Percentiles rank a stretch among this genome's conserved stretches.
phyloP scores from a whole-genome alignment of 2,113 vertebrate species.

The Dolichotis patagonum region DNA sequence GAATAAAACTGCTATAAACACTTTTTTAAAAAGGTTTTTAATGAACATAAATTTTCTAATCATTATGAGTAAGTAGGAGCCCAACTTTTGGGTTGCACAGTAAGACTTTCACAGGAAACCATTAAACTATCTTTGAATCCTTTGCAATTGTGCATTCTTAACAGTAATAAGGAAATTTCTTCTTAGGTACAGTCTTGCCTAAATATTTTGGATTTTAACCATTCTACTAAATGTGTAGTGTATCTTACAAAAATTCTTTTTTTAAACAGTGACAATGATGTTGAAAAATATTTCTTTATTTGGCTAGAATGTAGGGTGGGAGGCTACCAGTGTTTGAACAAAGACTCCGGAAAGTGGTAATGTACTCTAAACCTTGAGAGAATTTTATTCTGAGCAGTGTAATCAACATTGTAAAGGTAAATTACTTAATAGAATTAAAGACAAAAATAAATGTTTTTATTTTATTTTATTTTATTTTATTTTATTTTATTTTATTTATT shows the following conservation, averaged over 20 bases:
- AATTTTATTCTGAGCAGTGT: not conserved
- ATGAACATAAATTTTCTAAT: not conserved
- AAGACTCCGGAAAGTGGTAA: not conserved
- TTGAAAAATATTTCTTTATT: not conserved
- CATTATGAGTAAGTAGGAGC: not conserved
- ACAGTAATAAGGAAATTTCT: not conserved
- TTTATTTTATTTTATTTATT: too few relatives aligned
- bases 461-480: too few relatives aligned
- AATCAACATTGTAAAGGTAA: not conserved
- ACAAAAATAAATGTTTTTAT: not conserved
- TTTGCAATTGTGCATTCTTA: not conserved
- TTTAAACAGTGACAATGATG: not conserved
- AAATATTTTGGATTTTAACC: not conserved
- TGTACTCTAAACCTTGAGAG: not conserved
- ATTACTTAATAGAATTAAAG: not conserved
- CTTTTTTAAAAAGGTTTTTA: not conserved
- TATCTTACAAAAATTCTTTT: not conserved
- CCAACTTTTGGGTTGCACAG: not conserved
- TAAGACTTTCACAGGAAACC: not conserved
- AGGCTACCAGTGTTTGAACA: not conserved
- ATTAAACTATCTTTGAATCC: not conserved
- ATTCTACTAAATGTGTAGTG: not conserved
- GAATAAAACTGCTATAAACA: not conserved
- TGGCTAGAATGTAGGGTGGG: not conserved
- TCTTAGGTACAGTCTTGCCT: not conserved